Base-by-base conservation (phyloP, 2,888 invertebrate genomes). In the Cataglyphis albicans region DNA sequence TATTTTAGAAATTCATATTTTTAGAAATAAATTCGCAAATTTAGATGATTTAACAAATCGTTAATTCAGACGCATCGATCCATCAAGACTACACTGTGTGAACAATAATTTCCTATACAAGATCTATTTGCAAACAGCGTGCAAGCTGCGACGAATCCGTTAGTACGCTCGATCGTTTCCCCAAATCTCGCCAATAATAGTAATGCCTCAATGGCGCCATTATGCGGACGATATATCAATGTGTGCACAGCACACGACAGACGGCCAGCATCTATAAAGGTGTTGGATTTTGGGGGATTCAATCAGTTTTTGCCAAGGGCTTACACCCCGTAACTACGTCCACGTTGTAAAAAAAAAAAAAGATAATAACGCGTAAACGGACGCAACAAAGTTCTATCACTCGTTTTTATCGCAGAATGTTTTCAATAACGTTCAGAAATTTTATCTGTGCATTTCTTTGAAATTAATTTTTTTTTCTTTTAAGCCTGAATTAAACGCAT, bases 61-160 rank as follows among this genome's bases (percentile, higher is more conserved):
- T 65, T 82, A 63, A 59, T 82, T 41, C 48, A 29, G 87, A 88
- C 88, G 87, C 83, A 87, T 52, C 81, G 63, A 93, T 93, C 91
- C 89, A 92, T 87, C 89, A 89, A 85, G 87, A 81, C 85, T 83
- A 89, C 92, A 89, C 92, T 90, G 84, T 78, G 84, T 89, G 89
- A 93, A 93, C 92, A 88, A 93, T 92, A 92, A 92, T 91, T 92
- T 90, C 90, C 87, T 90, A 91, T 92, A 91, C 88, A 88, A 88
- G 89, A 90, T 91, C 93, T 94, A 94, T 94, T 94, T 94, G 94
- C 94, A 94, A 94, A 94, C 94, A 94, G 87, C 88, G 85, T 86
- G 93, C 94, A 94, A 94, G 94, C 94, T 94, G 94, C 93, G 89
- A 91, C 93, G 93, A 94, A 94, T 94, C 93, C 93, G 93, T 93